phyloP scores from a whole-genome alignment of 2,888 invertebrate species.

The Eumerus sabulonum region DNA sequence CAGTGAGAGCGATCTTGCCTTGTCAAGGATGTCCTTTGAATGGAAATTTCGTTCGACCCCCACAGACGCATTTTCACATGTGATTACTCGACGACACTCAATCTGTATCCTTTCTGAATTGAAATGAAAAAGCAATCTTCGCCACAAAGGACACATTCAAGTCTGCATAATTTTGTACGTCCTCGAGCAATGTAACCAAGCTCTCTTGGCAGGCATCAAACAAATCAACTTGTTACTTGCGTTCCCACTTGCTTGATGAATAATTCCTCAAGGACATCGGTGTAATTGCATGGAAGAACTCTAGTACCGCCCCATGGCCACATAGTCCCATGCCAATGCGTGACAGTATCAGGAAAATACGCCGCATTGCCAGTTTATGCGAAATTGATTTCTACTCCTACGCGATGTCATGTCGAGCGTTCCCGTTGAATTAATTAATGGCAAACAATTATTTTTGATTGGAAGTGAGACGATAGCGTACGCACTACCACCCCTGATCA shows the following conservation, averaged over 20 bases:
- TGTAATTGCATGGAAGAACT: conserved; percentile 48
- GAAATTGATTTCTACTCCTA: conserved; percentile 57
- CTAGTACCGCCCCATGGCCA: too few relatives aligned
- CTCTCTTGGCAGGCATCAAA: conserved; percentile 14
- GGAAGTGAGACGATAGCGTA: conserved; percentile 20
- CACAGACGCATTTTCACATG: neutral
- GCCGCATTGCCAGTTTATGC: conserved; percentile 38
- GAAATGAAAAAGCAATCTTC: conserved; percentile 25
- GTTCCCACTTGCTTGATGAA: conserved; percentile 49
- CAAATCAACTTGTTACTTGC: conserved; percentile 59
- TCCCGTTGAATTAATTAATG: conserved; percentile 62
- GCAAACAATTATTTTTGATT: conserved; percentile 63
- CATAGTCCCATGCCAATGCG: conserved; percentile 12
- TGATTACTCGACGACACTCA: conserved; percentile 24
- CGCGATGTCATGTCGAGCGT: conserved; percentile 35
- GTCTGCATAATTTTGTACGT: conserved; percentile 41
- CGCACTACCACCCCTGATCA: neutral
- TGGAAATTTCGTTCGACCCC: conserved; percentile 45
- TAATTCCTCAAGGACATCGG: conserved; percentile 57
- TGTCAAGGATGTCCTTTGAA: conserved; percentile 20
- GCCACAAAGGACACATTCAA: conserved; percentile 23
- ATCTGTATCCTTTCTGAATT: neutral
- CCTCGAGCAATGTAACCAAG: conserved; percentile 21
- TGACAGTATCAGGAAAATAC: neutral
- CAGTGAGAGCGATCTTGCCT: neutral